Percentiles rank a stretch among this genome's conserved stretches.
Conservation (phyloP, 2,113 vertebrate genomes). For the Semnornis frantzii region DNA sequence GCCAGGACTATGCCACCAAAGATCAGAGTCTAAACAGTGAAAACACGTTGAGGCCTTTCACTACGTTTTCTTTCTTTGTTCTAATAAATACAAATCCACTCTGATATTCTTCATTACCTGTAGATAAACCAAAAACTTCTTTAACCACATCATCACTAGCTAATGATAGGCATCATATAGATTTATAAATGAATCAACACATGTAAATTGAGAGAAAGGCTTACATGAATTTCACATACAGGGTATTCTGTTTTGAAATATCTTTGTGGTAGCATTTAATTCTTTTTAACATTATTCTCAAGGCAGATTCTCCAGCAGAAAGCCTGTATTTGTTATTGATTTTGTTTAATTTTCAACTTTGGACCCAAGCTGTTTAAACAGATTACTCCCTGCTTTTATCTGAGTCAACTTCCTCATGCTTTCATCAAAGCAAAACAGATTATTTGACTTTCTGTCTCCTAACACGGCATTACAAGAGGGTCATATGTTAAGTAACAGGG, state of each 20-base stretch:
- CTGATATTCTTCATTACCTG: neutral
- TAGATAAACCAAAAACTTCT: neutral
- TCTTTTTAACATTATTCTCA: neutral
- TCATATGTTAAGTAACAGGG: neutral
- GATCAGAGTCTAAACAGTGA: neutral
- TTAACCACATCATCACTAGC: neutral
- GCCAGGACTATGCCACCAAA: neutral
- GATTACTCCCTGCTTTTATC: conserved; percentile 52
- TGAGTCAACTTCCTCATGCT: conserved; percentile 55
- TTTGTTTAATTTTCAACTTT: conserved; percentile 61
- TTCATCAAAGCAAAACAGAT: conserved; percentile 50
- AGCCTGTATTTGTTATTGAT: conserved; percentile 15
- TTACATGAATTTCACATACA: neutral
- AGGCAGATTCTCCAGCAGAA: neutral
- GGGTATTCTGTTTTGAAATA: neutral
- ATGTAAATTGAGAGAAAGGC: neutral
- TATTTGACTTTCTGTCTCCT: conserved; percentile 53
- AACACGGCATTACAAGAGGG: conserved; percentile 11
- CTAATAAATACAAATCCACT: neutral
- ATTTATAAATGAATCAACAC: neutral
- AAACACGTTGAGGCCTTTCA: neutral
- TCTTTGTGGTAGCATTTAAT: neutral
- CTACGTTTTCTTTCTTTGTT: neutral
- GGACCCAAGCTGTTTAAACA: conserved; percentile 64
- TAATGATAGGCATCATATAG: neutral